Evolutionary conservation across 2,888 invertebrate genomes (phyloP).

Genomic region (Dolomedes plantarius): DNA sequence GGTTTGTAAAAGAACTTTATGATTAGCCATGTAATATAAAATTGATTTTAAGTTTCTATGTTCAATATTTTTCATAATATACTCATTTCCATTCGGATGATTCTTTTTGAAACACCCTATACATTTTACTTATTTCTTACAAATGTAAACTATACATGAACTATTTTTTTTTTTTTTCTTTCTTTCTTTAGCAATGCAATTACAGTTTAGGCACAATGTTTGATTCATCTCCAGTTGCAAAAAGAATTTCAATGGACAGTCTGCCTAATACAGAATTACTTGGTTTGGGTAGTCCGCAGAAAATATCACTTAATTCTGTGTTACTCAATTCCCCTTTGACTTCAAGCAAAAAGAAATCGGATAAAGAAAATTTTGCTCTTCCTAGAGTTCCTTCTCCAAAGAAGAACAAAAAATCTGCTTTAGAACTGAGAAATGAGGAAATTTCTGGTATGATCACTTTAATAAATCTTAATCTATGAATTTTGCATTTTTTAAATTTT

Average conservation of each 20-base stretch:
- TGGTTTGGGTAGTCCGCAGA: conserved; percentile 75
- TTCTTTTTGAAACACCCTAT: too few relatives aligned
- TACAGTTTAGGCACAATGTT: conserved; percentile 33
- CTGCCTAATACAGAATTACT: conserved; percentile 76
- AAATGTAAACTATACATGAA: too few relatives aligned
- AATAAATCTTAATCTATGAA: too few relatives aligned
- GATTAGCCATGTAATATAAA: too few relatives aligned
- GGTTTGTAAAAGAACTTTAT: too few relatives aligned
- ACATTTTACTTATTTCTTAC: too few relatives aligned
- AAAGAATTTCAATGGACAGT: conserved; percentile 77
- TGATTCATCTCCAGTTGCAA: conserved; percentile 37
- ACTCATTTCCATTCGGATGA: too few relatives aligned
- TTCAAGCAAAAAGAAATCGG: conserved; percentile 48
- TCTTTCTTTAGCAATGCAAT: conserved; percentile 22
- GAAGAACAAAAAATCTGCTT: conserved; percentile 71
- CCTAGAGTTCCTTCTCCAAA: conserved; percentile 76
- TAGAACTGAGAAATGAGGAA: too few relatives aligned
- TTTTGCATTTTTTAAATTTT: too few relatives aligned
- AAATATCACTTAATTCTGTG: conserved; percentile 73
- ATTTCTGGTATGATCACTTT: too few relatives aligned
- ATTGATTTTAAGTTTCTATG: too few relatives aligned
- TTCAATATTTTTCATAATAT: too few relatives aligned
- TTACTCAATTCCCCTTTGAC: neutral
- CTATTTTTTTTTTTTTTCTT: neutral
- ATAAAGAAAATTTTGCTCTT: conserved; percentile 75